A percentile compares a stretch with the other conserved stretches of the same genome.
phyloP scores from a whole-genome alignment of 2,888 invertebrate species.

The Laothoe populi region DNA sequence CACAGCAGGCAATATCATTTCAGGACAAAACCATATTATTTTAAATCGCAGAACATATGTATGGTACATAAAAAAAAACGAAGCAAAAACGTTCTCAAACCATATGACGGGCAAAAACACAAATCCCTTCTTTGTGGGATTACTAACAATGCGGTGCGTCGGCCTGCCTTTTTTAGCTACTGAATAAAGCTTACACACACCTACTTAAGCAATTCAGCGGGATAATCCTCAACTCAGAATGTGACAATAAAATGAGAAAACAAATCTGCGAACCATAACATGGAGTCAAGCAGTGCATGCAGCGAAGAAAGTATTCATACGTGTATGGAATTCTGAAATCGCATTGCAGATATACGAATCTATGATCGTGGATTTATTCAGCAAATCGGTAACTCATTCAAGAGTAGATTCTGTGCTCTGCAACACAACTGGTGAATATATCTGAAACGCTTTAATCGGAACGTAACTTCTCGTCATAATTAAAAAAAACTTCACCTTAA shows the following conservation, averaged over 20 bases:
- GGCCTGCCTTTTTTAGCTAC: background rate
- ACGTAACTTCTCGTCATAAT: background rate
- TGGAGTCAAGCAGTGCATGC: slow-evolving; percentile 45
- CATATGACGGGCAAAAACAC: slow-evolving; percentile 6
- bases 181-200: background rate
- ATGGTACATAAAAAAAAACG: no score
- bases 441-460: background rate
- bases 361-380: slow-evolving; percentile 44
- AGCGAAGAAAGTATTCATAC: slow-evolving; percentile 47
- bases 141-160: slow-evolving; percentile 1
- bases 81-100: slow-evolving; percentile 3
- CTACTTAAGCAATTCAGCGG: background rate
- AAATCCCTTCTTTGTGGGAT: slow-evolving; percentile 5
- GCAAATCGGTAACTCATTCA: slow-evolving; percentile 29
- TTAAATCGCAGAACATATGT: background rate
- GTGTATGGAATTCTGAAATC: slow-evolving; percentile 52
- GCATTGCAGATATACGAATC: slow-evolving; percentile 44
- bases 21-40: no score
- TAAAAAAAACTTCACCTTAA: background rate
- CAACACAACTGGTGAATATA: background rate
- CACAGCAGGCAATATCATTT: background rate
- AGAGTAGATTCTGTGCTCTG: background rate
- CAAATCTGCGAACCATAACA: slow-evolving; percentile 48
- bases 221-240: slow-evolving; percentile 29
- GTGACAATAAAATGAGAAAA: slow-evolving; percentile 45